Base-by-base conservation (phyloP, 2,888 invertebrate genomes). In the Ernsta delagoae region DNA sequence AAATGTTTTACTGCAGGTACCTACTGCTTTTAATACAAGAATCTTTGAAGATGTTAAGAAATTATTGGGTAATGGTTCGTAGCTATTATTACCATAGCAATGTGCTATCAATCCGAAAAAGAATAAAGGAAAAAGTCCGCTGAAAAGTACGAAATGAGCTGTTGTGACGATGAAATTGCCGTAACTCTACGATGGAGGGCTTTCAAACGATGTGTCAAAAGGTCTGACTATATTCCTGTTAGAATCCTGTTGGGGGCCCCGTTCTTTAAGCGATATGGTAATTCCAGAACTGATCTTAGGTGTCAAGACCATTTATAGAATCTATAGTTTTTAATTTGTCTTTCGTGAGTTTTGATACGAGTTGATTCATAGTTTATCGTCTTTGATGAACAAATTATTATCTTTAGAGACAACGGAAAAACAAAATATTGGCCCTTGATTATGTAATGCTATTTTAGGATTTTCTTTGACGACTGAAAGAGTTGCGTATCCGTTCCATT, bases 111-210 rank as follows among this genome's bases (percentile, higher is more conserved):
- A 48, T 12, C n/a, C n/a, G n/a, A 12, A 48, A 48, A 5, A 48
- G 2, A 45, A 48, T 12, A 12, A 43, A 48, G 45, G n/a, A n/a
- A 48, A 12, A 12, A 12, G 45, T 11, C 11, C n/a, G 4, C n/a
- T 12, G n/a, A 45, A 45, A 45, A n/a, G n/a, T 45, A 45, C 45
- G 45, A 45, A 45, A 45, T 48, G 12, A 48, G n/a, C 45, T n/a
- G n/a, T n/a, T 48, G 45, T 48, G 45, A 48, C 45, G 45, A 48
- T 48, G 12, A 48, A 48, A 48, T 48, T 48, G 45, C 12, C 45
- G 45, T 48, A 48, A 48, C 5, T n/a, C 45, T 48, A 48, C n/a
- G n/a, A 12, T 7, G 12, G 12, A 24, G 24, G 24, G 24, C 24
- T 24, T 39, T 39, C 4, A 39, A 11, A 45, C 45, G 11, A n/a